Percentiles rank a stretch among this genome's conserved stretches.
phyloP scores from a whole-genome alignment of 2,797 vertebrate genomes.

The Pygocentrus nattereri region DNA sequence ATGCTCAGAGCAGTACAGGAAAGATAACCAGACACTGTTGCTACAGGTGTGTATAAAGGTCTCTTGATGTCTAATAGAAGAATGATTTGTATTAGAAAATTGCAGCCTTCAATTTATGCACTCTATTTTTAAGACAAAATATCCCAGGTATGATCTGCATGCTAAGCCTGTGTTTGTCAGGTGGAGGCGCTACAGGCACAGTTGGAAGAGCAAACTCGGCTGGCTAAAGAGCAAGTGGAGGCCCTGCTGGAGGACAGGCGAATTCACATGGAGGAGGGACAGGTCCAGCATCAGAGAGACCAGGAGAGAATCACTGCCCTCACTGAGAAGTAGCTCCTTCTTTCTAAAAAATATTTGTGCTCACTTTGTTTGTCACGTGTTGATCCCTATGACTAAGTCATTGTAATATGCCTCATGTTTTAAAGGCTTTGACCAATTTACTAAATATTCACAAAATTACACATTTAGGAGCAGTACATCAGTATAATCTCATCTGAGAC shows the following conservation, averaged over 20 bases:
- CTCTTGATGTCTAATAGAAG: background rate
- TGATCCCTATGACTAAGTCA: background rate
- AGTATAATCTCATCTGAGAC: too few species aligned
- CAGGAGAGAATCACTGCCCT: slow-evolving; percentile 83
- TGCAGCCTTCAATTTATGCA: background rate
- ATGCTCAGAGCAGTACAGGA: slow-evolving; percentile 78
- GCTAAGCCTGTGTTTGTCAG: slow-evolving; percentile 68
- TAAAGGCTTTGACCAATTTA: background rate
- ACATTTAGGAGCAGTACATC: background rate
- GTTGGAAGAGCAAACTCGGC: slow-evolving; percentile 89
- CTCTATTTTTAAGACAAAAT: too few species aligned
- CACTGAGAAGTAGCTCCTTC: slow-evolving; percentile 84
- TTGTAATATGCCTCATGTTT: background rate
- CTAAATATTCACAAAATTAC: background rate
- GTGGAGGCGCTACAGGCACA: slow-evolving; percentile 95
- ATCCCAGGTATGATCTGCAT: background rate
- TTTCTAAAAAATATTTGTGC: background rate
- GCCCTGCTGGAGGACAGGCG: slow-evolving; percentile 88
- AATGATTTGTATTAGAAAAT: background rate
- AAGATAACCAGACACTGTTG: slow-evolving; percentile 82
- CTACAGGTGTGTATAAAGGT: slow-evolving; percentile 82
- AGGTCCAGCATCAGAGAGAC: slow-evolving; percentile 86
- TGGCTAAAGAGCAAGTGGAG: slow-evolving; percentile 91
- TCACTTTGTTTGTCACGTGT: background rate
- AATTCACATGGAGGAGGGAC: slow-evolving; percentile 86